Evolutionary conservation across 2,888 invertebrate species (phyloP).

Genomic region (Helicoverpa assulta): DNA sequence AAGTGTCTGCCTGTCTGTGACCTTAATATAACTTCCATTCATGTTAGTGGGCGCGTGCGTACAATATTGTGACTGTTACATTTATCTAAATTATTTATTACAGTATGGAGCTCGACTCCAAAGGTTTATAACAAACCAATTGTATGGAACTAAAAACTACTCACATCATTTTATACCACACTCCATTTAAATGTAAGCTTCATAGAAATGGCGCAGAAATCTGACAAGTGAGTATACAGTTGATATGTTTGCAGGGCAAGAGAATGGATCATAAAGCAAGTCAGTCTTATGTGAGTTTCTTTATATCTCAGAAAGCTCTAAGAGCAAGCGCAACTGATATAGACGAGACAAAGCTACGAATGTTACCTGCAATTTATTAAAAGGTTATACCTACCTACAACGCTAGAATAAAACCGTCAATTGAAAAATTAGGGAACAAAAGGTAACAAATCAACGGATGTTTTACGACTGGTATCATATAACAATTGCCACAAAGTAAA

Average conservation of each 20-base stretch:
- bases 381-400: constrained; percentile 5
- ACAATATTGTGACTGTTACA: constrained; percentile 67
- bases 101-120: constrained; percentile 17
- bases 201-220: constrained; percentile 52
- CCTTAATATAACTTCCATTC: constrained; percentile 81
- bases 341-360: constrained; percentile 40
- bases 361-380: constrained; percentile 21
- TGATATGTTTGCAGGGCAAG: constrained; percentile 56
- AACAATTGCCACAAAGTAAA: constrained; percentile 66
- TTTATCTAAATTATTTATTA: constrained; percentile 61
- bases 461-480: constrained; percentile 56
- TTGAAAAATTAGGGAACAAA: constrained; percentile 51
- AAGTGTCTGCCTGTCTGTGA: constrained; percentile 75
- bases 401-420: constrained; percentile 21
- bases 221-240: constrained; percentile 46
- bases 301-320: constrained; percentile 52
- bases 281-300: constrained; percentile 64
- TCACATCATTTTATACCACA: constrained; percentile 23
- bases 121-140: constrained; percentile 53
- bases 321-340: constrained; percentile 38
- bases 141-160: constrained; percentile 33
- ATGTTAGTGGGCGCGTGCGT: constrained; percentile 66
- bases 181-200: constrained; percentile 45
- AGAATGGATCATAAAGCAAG: constrained; percentile 68
- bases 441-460: constrained; percentile 49